Conservation (phyloP, 2,888 invertebrate species). For the Blera fallax region DNA sequence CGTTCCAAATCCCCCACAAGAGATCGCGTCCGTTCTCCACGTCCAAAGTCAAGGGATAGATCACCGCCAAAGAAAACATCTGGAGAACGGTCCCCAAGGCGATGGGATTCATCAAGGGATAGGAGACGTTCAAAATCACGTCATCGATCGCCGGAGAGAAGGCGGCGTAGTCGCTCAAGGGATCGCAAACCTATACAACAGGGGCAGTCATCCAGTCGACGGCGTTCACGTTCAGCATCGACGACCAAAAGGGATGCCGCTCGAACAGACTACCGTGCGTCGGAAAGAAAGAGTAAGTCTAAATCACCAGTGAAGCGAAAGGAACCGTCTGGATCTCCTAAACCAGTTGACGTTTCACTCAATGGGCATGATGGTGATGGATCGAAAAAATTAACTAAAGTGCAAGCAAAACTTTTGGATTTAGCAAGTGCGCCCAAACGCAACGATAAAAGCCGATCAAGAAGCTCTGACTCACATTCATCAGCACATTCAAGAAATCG, state of each 20-base stretch:
- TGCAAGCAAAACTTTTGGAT: conserved; percentile 85
- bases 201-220: conserved; percentile 75
- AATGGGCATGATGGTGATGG: conserved; percentile 66
- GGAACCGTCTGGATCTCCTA: conserved; percentile 48
- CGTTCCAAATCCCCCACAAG: conserved; percentile 76
- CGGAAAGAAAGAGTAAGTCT: conserved; percentile 75
- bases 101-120: conserved; percentile 74
- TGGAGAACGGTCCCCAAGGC: conserved; percentile 76
- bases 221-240: conserved; percentile 75
- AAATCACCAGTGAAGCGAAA: conserved; percentile 75
- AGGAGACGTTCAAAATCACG: conserved; percentile 75
- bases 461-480: conserved; percentile 67
- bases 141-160: conserved; percentile 74
- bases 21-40: conserved; percentile 79
- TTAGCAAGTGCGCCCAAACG: conserved; percentile 82
- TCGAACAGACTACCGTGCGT: conserved; percentile 71
- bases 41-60: conserved; percentile 78
- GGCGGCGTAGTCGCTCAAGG: conserved; percentile 74
- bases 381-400: conserved; percentile 82
- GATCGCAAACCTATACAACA: conserved; percentile 73
- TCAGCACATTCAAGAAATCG: conserved; percentile 68
- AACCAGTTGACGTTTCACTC: conserved; percentile 46
- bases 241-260: conserved; percentile 73
- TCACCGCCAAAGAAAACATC: conserved; percentile 77
- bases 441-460: conserved; percentile 74